Base-by-base conservation (phyloP, 2,888 invertebrate species). In the Apamea monoglypha region DNA sequence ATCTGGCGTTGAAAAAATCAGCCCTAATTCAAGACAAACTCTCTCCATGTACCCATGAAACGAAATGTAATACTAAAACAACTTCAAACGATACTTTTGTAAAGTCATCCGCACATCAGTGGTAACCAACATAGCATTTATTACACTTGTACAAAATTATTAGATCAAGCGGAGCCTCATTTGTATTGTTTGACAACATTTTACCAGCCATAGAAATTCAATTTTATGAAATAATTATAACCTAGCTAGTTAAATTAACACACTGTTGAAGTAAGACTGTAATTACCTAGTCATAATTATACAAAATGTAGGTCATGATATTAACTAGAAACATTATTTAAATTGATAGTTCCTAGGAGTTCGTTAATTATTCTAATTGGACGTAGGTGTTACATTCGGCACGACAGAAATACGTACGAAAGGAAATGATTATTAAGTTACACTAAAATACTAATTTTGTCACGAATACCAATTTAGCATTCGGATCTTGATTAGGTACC, bases 241-340 rank as follows among this genome's bases (percentile, higher is more conserved):
- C 29, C 53, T 84, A 44, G 36, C 21, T 44, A 25, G 81, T 69
- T 76, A 47, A 85, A 81, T 83, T 53, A 81, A 32, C 53, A 29
- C 47, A 77, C 66, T 69, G 72, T 84, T 84, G 64, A 83, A 85
- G 76, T 77, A 73, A 87, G 76, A 74, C 87, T 61, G 32, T 80
- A 77, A 87, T 85, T 85, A 85, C 76, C 21, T 12, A 70, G 53
- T 74, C 63, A 64, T 77, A 83, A 77, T 75, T 72, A 73, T 16
- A 75, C 80, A 72, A 80, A 78, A 84, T 84, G 56, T 84, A 64
- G 80, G 85, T 80, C 75, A 87, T 47, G 71, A 68, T 73, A 78
- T 76, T 70, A 85, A 66, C 84, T 87, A 68, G 74, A 77, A 85
- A 80, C 73, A 75, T 83, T 87, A 83, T 87, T 87, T 70, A 87